Evolutionary conservation across 1,140 invertebrate species (phyloP), one percentile per base, ranked within the genome.

Genomic region (Caenorhabditis remanei): DNA sequence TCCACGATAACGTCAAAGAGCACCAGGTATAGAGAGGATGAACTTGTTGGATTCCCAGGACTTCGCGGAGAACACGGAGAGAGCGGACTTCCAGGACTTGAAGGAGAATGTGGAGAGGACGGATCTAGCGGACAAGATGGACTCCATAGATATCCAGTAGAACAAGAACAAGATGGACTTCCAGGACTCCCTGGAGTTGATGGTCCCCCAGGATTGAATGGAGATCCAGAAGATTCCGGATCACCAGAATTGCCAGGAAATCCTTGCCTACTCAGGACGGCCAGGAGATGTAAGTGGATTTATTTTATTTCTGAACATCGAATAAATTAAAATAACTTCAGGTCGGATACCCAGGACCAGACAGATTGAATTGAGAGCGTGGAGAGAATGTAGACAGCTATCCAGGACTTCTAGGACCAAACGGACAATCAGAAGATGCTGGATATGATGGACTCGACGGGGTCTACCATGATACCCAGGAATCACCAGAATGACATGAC

Each of bases 401-500:
- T 24, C 87, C 87, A 24, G 89, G 89, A 82, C 46, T 84, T 9
- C 63, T 48, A 40, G 89, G 89, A 43, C 41, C 85, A 4, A 46
- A 24, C 8, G 89, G 89, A 13, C 58, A 43, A 40, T 65, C 87
- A n/a, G 90, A 89, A 85, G 43, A 71, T 83, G 63, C 84, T 32
- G 89, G 89, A 32, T 65, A 79, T 19, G 84, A 87, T 41, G 89
- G 89, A 85, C 43, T 88, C 19, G 87, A 90, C 21, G 89, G 87
- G 83, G 87, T 24, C 89, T 86, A 32, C 86, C 86, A 41, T 43
- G 89, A 61, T 75, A 71, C 24, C 56, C 83, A 41, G 87, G 91
- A 67, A 71, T 89, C 43, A 87, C 88, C 32, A 90, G 90, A 46
- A 50, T 90, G 43, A 87, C 89, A 86, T 90, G 90, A 82, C 21